These are phyloP conservation scores for Osmoderma eremita DNA, from an alignment of 2,888 invertebrate genomes.

Conservation along the genomic window DNA sequence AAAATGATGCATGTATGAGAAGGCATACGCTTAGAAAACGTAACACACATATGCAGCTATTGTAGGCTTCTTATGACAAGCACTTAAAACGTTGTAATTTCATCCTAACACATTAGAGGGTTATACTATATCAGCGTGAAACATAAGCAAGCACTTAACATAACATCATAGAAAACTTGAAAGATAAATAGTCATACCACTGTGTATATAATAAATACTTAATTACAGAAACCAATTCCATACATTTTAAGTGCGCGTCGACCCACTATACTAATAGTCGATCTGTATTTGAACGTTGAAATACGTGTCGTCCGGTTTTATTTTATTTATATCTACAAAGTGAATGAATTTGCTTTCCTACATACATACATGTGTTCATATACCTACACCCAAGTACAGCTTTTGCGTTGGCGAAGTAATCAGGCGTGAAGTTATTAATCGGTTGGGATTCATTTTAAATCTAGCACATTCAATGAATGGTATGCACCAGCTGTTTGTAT, in stretches of 20 bases:
- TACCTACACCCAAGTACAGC: background rate
- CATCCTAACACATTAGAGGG: too few relatives aligned
- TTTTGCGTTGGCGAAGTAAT: background rate
- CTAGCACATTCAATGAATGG: background rate
- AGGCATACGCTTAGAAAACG: too few relatives aligned
- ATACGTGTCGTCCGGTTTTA: too few relatives aligned
- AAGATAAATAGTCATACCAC: conserved; percentile 13
- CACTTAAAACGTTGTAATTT: too few relatives aligned
- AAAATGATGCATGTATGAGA: too few relatives aligned
- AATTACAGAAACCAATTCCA: conserved; percentile 19
- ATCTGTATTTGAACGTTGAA: background rate
- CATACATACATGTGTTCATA: background rate
- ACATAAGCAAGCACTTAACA: conserved; percentile 26
- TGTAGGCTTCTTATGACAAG: too few relatives aligned
- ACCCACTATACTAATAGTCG: background rate
- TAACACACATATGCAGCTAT: too few relatives aligned
- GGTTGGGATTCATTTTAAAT: conserved; percentile 1
- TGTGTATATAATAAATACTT: conserved; percentile 19
- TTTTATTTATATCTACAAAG: background rate
- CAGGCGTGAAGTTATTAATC: conserved; percentile 16
- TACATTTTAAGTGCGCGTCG: conserved; percentile 7
- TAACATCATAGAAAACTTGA: background rate
- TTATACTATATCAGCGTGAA: background rate
- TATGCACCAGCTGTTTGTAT: background rate
- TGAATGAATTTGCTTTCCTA: conserved; percentile 8